Base-by-base conservation (phyloP, 1,140 invertebrate genomes). In the Episyrphus balteatus region DNA sequence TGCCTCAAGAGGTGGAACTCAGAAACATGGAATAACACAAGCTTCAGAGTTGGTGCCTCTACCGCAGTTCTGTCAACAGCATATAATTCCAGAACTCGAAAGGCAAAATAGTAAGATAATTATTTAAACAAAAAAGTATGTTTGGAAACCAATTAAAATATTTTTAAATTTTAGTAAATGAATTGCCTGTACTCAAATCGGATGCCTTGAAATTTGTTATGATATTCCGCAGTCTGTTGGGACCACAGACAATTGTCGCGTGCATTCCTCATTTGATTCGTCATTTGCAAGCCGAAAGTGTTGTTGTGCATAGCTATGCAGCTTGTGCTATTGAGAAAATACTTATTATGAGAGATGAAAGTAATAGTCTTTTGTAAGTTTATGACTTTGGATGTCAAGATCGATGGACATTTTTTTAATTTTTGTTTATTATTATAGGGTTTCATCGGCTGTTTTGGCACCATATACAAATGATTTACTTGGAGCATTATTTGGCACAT, bases 121-220 rank as follows among this genome's bases (percentile, higher is more conserved):
- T 40, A 5, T n/a, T 36, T 36, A 5, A 36, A 12, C 12, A 36
- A 6, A 26, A 26, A 26, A 26, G 21, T 5, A 5, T 26, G 3
- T 26, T 26, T 26, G 21, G n/a, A n/a, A n/a, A n/a, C n/a, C n/a
- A n/a, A 36, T 5, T 36, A n/a, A 36, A 41, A 41, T 3, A 41
- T 55, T 54, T 46, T 74, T 75, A 51, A 71, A 88, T 48, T 44
- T 2, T 36, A 66, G 90, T 94, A 3, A 86, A 92, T 62, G 80
- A 85, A 43, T 73, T 84, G 47, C 90, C 93, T 3, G 90, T 98
- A 13, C 70, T 98, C 14, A 95, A 95, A 73, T 92, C 94, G 1
- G 93, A 96, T 71, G 84, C 88, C 9, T 86, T 99, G 17, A 98
- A 98, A 66, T 98, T 93, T 66, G 70, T 98, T 10, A 92, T 98